Conservation (phyloP, 2,888 invertebrate species). For the Archips xylosteana region DNA sequence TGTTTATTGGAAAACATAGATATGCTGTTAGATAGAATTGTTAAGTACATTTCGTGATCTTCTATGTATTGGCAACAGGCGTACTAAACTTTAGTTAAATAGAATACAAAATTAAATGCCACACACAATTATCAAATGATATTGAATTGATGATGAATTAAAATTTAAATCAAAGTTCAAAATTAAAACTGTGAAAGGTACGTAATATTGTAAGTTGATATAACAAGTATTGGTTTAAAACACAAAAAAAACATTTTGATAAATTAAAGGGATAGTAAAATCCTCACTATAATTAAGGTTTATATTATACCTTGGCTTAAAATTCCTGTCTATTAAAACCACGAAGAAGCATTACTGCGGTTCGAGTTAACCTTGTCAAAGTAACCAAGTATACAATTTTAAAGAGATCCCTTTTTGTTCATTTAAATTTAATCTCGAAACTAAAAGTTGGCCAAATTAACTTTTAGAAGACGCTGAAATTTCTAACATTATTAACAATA, state of each 20-base stretch:
- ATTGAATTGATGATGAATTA: too few species aligned
- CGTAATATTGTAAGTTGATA: too few species aligned
- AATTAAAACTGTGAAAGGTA: too few species aligned
- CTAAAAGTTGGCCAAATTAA: not conserved
- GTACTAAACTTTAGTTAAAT: too few species aligned
- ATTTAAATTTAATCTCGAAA: not conserved
- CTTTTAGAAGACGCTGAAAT: not conserved
- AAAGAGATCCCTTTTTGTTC: slow-evolving; percentile 9
- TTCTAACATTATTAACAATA: slow-evolving; percentile 46
- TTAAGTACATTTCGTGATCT: too few species aligned
- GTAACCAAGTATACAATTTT: slow-evolving; percentile 18
- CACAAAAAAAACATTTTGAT: not conserved
- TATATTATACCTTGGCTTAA: not conserved
- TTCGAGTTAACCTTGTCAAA: not conserved
- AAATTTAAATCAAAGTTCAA: too few species aligned
- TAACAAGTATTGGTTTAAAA: slow-evolving; percentile 1
- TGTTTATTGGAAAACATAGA: too few species aligned
- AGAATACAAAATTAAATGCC: too few species aligned
- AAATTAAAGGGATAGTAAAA: not conserved
- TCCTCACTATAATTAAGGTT: not conserved
- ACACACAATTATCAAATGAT: too few species aligned
- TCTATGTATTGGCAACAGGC: too few species aligned
- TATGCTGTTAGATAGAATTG: too few species aligned
- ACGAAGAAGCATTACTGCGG: not conserved
- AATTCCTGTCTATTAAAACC: not conserved